phyloP scores from a whole-genome alignment of 2,113 vertebrate genomes.

The Tenebrosternarchus preto region DNA sequence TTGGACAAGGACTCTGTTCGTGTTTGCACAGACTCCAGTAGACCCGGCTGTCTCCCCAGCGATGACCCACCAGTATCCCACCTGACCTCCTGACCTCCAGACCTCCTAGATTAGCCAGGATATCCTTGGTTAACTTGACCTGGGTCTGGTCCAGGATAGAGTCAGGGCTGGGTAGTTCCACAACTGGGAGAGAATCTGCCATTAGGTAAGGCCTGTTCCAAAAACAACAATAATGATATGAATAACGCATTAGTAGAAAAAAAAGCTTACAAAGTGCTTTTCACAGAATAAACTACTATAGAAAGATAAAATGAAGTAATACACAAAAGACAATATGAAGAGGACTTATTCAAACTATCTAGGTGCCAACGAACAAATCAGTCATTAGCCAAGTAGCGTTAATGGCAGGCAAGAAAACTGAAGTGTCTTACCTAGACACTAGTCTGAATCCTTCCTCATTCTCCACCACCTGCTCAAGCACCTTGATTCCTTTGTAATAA shows the following conservation, averaged over 20 bases:
- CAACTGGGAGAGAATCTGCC: conserved; percentile 14
- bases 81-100: conserved; percentile 68
- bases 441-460: conserved; percentile 75
- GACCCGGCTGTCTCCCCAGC: conserved; percentile 60
- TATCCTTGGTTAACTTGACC: conserved; percentile 61
- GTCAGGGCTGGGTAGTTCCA: conserved; percentile 71
- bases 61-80: conserved; percentile 58
- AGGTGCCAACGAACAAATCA: too few species aligned
- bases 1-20: conserved; percentile 59
- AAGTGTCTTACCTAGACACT: conserved; percentile 68
- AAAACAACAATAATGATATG: neutral
- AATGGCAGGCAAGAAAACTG: too few species aligned
- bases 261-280: too few species aligned
- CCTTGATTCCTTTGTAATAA: conserved; percentile 80
- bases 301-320: too few species aligned
- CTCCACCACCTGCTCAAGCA: conserved; percentile 66
- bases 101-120: conserved; percentile 77
- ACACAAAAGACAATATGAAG: too few species aligned
- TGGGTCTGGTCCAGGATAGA: conserved; percentile 70
- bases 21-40: conserved; percentile 73
- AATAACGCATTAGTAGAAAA: too few species aligned
- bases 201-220: neutral
- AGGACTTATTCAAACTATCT: too few species aligned
- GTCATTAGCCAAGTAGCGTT: too few species aligned
- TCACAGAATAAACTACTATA: too few species aligned